Evolutionary conservation across 2,113 vertebrate genomes (phyloP).

Genomic region (Setophaga coronata): DNA sequence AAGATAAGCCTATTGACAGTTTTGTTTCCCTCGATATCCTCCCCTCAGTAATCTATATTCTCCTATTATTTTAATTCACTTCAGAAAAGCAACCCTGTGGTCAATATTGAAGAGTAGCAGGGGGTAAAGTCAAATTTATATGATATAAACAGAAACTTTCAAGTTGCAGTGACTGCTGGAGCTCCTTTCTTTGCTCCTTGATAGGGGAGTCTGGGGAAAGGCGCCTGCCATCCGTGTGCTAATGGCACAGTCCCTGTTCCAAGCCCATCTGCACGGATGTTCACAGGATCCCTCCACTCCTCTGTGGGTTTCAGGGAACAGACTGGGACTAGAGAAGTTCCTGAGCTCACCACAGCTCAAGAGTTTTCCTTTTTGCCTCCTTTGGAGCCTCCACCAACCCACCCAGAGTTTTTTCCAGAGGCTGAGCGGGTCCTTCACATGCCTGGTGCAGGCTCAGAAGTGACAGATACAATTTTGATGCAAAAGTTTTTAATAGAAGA

Average conservation of each 20-base stretch:
- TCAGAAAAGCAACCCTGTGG: not conserved
- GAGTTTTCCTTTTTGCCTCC: not conserved
- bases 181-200: not conserved
- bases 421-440: accelerated
- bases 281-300: not conserved
- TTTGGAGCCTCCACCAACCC: not conserved
- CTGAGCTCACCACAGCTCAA: not conserved
- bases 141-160: not conserved
- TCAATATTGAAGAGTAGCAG: not conserved
- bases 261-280: no score
- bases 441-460: not conserved
- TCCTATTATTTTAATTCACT: not conserved
- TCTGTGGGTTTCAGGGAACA: not conserved
- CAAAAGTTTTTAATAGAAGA: not conserved
- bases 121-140: not conserved
- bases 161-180: not conserved
- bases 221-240: accelerated
- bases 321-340: not conserved
- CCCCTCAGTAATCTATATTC: not conserved
- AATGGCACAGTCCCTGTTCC: accelerated
- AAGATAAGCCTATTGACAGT: not conserved
- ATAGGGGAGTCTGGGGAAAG: not conserved
- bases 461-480: not conserved
- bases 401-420: not conserved
- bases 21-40: not conserved